Conservation (phyloP, 2,888 invertebrate genomes). For the Hypselothyrea guttata region DNA sequence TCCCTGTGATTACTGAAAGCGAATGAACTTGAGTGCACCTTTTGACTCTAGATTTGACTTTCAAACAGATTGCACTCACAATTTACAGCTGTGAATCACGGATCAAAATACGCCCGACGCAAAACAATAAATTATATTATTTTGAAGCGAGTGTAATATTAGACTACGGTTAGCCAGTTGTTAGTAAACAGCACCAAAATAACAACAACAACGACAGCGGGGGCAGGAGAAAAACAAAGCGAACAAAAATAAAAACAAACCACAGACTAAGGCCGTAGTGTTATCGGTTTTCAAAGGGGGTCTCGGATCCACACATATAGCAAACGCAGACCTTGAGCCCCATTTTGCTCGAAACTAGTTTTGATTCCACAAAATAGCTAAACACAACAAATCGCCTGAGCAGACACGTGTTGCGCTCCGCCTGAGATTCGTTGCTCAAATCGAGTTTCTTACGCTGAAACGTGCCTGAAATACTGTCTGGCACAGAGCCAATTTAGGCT, state of each 20-base stretch:
- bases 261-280: conserved; percentile 44
- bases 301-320: conserved; percentile 14
- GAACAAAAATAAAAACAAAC: conserved; percentile 20
- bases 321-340: conserved; percentile 45
- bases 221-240: not conserved
- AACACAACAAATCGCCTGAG: conserved; percentile 36
- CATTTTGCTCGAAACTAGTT: conserved; percentile 59
- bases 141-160: conserved; percentile 13
- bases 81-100: conserved; percentile 11
- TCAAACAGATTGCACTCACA: not conserved
- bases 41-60: conserved; percentile 8
- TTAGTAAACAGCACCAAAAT: conserved; percentile 44
- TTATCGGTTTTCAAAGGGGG: conserved; percentile 49
- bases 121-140: conserved; percentile 27
- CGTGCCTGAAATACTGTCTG: conserved; percentile 34
- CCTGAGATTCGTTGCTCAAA: conserved; percentile 12
- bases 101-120: not conserved
- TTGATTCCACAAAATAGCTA: conserved; percentile 29
- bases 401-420: conserved; percentile 65
- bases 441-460: conserved; percentile 21
- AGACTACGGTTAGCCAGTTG: conserved; percentile 16
- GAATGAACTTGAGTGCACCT: conserved; percentile 21
- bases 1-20: conserved; percentile 6
- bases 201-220: not conserved
- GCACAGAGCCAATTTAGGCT: conserved; percentile 23